Evolutionary conservation across 1,140 invertebrate species (phyloP).

Genomic region (Amphibalanus amphitrite): DNA sequence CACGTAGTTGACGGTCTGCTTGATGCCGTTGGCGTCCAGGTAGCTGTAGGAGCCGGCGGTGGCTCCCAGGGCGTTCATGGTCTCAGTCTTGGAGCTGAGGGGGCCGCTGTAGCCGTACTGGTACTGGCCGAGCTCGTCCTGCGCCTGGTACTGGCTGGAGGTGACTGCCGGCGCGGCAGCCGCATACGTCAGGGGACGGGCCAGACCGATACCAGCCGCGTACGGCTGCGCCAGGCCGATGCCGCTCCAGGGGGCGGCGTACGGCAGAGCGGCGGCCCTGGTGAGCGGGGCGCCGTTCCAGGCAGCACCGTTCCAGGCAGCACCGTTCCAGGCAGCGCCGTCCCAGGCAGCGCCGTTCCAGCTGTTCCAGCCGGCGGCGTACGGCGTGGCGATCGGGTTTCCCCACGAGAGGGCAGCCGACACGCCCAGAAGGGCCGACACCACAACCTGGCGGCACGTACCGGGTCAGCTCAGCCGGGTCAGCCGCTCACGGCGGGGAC

Average conservation of each 20-base stretch:
- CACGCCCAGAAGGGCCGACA: not conserved
- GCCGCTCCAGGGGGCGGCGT: not conserved
- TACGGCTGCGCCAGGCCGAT: not conserved
- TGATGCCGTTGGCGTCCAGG: constrained; percentile 19
- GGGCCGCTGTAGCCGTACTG: constrained; percentile 17
- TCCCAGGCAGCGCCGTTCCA: not conserved
- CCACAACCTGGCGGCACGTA: not conserved
- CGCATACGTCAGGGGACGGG: not conserved
- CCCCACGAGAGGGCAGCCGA: not conserved
- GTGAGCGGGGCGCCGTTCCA: not conserved
- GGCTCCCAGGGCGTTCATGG: constrained; percentile 12
- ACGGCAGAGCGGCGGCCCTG: not conserved
- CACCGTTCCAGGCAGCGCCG: not conserved
- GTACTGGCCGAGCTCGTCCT: constrained; percentile 19
- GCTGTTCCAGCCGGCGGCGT: not conserved
- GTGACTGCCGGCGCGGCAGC: not conserved
- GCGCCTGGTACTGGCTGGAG: constrained; percentile 16
- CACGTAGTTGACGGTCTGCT: constrained; percentile 32
- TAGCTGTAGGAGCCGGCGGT: constrained; percentile 30
- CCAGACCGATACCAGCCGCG: not conserved
- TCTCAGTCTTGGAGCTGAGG: constrained; percentile 15
- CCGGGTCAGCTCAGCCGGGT: not conserved
- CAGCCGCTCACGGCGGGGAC: not conserved
- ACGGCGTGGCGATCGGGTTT: not conserved
- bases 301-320: not conserved